Percentiles rank a stretch among this genome's conserved stretches.
Conservation (phyloP, 1,140 invertebrate genomes). For the Musca vetustissima region DNA sequence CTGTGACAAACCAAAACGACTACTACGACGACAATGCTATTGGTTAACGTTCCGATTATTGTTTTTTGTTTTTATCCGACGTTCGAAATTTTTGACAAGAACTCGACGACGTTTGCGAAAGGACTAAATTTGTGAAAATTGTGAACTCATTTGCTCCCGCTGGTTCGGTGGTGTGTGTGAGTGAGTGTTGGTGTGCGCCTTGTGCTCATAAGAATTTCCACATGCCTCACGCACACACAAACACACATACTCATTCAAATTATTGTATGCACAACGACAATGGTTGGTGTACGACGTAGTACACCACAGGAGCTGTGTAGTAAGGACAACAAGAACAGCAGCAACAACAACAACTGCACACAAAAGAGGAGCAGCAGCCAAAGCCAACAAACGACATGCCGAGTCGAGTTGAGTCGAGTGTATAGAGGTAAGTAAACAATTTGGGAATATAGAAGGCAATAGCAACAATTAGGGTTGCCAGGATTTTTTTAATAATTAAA, state of each 20-base stretch:
- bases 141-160: constrained; percentile 18
- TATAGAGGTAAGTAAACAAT: no score
- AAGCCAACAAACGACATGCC: constrained; percentile 1
- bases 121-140: constrained; percentile 29
- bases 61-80: constrained; percentile 18
- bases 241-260: neutral
- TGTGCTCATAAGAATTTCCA: constrained; percentile 22
- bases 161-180: neutral
- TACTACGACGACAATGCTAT: no score
- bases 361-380: constrained; percentile 19
- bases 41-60: no score
- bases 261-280: neutral
- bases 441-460: no score
- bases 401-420: no score
- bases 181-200: constrained; percentile 1
- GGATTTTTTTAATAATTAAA: no score
- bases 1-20: no score
- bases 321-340: neutral
- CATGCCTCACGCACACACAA: neutral
- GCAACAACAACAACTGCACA: no score
- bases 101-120: constrained; percentile 32
- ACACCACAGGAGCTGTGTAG: neutral
- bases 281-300: no score
- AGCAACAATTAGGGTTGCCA: no score
- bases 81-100: constrained; percentile 27